Conservation (phyloP, 2,797 vertebrate genomes). For the Catharus ustulatus region DNA sequence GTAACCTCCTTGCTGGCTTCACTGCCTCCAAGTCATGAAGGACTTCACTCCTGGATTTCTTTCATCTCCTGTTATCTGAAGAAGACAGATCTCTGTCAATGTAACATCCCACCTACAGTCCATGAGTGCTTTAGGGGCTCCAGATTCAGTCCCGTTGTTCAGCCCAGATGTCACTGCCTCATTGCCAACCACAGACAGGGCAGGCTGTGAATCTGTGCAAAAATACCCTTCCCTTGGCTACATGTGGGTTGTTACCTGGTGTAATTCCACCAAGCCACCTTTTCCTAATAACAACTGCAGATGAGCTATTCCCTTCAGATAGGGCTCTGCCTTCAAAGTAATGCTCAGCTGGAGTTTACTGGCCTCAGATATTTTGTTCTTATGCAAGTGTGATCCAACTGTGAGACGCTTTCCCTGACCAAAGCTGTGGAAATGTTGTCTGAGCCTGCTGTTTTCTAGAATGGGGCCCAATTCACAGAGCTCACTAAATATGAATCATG, state of each 20-base stretch:
- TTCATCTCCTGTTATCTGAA: not conserved
- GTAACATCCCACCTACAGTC: not conserved
- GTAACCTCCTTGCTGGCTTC: not conserved
- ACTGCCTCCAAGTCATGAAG: not conserved
- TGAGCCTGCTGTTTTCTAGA: constrained; percentile 28
- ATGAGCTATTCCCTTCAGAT: not conserved
- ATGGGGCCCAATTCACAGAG: not conserved
- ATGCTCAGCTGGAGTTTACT: not conserved
- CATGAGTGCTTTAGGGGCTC: not conserved
- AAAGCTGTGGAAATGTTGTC: not conserved
- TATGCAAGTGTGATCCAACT: not conserved
- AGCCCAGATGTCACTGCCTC: not conserved
- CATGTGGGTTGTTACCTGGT: not conserved
- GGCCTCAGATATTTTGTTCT: not conserved
- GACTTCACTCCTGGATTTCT: not conserved
- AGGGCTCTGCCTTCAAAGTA: not conserved
- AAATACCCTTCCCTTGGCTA: not conserved
- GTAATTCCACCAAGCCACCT: not conserved
- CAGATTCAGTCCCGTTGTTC: not conserved
- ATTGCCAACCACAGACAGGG: not conserved
- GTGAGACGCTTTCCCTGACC: not conserved
- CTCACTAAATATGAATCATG: constrained; percentile 7
- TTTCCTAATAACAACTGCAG: not conserved
- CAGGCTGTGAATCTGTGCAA: not conserved
- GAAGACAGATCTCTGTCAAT: not conserved